Evolutionary conservation across 2,797 vertebrate species (phyloP), one percentile per base, ranked within the genome.

Genomic region (Aldrovandia affinis): DNA sequence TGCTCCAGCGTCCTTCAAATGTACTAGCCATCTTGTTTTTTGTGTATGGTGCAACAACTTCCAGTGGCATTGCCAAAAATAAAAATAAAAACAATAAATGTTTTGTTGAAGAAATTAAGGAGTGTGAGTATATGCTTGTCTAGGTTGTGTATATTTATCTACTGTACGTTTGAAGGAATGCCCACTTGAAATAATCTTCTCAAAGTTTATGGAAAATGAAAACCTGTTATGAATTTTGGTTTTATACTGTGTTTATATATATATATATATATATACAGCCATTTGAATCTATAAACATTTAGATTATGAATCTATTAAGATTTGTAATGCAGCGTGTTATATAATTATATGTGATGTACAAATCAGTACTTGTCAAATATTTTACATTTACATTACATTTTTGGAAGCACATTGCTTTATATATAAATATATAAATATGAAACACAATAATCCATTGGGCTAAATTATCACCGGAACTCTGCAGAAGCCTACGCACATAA

Each of bases 111-210:
- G 39, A 47, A 77, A 77, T 78, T 28, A 80, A 44, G 83, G 77
- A 83, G 47, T 63, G 78, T 84, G 78, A 80, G 83, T 84, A 80
- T 80, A 50, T 79, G 54, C 54, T 55, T 59, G 20, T 78, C 22
- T 77, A 59, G 82, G 25, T 6, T 44, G 70, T 68, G 2, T n/a
- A 2, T 57, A 15, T 57, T 57, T 57, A 14, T 57, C 7, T 30
- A 65, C 4, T 12, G 2, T 57, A 20, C 18, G 55, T 57, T 14
- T 65, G 63, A 30, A 61, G 15, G 3, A 61, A 25, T 61, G 36
- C 52, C 50, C 68, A 30, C 73, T 47, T 73, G 57, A 77, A 59
- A 20, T 7, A 82, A 70, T 15, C 44, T 33, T 65, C 42, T 81
- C n/a, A 0, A 15, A 57, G 54, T 54, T 55, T 50, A 50, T 50